phyloP scores from a whole-genome alignment of 2,888 invertebrate genomes.

The Eilema depressum region DNA sequence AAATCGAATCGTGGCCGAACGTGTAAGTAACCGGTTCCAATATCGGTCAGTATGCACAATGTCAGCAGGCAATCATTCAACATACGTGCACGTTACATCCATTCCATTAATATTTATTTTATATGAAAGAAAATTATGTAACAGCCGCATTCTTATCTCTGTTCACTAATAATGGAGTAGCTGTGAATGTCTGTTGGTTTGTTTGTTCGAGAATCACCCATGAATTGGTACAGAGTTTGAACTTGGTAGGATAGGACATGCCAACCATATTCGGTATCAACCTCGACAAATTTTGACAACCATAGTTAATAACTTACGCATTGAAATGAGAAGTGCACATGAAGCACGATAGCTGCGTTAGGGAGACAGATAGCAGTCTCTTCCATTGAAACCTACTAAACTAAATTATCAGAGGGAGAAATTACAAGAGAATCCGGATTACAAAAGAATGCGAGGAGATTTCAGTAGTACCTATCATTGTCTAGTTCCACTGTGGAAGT shows the following conservation, averaged over 20 bases:
- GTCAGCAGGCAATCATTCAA: slow-evolving; percentile 39
- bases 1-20: not conserved
- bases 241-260: not conserved
- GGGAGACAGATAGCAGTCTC: too few relatives aligned
- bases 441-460: too few relatives aligned
- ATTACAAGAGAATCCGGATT: too few relatives aligned
- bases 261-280: too few relatives aligned
- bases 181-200: not conserved
- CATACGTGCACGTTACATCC: slow-evolving; percentile 32
- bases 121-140: not conserved
- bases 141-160: not conserved
- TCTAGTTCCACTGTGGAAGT: too few relatives aligned
- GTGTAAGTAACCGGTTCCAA: slow-evolving; percentile 32
- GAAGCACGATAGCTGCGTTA: too few relatives aligned
- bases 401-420: too few relatives aligned
- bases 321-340: too few relatives aligned
- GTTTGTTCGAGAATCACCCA: not conserved
- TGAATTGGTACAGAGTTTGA: not conserved
- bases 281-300: not conserved
- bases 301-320: not conserved
- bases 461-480: too few relatives aligned
- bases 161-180: not conserved
- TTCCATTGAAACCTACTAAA: too few relatives aligned
- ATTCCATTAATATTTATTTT: slow-evolving; percentile 8
- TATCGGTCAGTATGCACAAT: slow-evolving; percentile 49